phyloP scores from a whole-genome alignment of 2,113 vertebrate genomes.

The Pseudolaguvia tuberculata region DNA sequence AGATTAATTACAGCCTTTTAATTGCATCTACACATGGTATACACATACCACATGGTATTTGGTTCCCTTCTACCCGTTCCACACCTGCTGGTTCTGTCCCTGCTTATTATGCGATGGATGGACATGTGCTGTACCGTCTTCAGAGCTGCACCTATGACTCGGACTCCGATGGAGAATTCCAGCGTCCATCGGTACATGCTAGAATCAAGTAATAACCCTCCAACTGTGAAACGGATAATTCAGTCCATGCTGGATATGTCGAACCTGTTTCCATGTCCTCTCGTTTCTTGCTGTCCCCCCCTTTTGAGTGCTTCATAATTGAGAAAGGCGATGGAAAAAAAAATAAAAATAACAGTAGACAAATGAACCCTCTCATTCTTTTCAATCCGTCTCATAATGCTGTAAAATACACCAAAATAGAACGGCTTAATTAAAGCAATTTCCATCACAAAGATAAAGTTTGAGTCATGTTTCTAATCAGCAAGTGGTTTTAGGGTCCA shows the following conservation, averaged over 20 bases:
- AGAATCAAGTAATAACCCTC: slow-evolving; percentile 8
- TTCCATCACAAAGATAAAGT: slow-evolving; percentile 53
- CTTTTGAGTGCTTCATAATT: slow-evolving; percentile 19
- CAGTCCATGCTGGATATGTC: slow-evolving; percentile 17
- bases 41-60: not conserved
- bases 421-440: slow-evolving; percentile 53
- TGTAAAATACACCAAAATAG: slow-evolving; percentile 52
- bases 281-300: slow-evolving; percentile 16
- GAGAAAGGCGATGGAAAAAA: slow-evolving; percentile 35
- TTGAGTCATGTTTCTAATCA: slow-evolving; percentile 56
- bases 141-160: not conserved
- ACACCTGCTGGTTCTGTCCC: not conserved
- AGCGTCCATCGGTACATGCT: not conserved
- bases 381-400: slow-evolving; percentile 43
- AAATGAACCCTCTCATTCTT: slow-evolving; percentile 32
- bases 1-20: not conserved
- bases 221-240: slow-evolving; percentile 16
- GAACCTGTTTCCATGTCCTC: not conserved
- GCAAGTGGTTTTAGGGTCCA: slow-evolving; percentile 51
- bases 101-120: no score
- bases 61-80: not conserved
- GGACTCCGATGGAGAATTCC: not conserved
- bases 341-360: not conserved
- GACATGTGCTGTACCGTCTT: not conserved
- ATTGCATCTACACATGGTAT: not conserved